Base-by-base conservation (phyloP, 2,113 vertebrate genomes). In the Trinectes maculatus region DNA sequence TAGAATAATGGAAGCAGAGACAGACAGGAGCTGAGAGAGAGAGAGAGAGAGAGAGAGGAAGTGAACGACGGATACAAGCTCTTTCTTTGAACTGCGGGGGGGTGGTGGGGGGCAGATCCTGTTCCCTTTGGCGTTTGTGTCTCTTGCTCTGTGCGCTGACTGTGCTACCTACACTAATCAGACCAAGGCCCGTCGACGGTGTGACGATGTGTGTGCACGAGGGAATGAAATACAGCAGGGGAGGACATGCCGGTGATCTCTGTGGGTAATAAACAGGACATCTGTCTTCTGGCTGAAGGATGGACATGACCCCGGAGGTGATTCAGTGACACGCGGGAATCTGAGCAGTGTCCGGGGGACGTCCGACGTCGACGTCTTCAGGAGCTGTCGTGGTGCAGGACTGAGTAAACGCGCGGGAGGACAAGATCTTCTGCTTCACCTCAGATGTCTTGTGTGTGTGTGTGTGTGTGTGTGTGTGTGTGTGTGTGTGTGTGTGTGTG, bases 231-330 rank as follows among this genome's bases (percentile, higher is more conserved):
- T 58, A 69, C 79, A 62, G 69, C 66, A 57, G 71, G 75, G 55
- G 59, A 77, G 66, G 81, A 82, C 79, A 82, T 72, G 75, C 80
- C 77, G 81, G 82, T 77, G 58, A 77, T 62, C 74, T 80, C 81
- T 81, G 72, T 65, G 77, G 72, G 71, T 64, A 80, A 77, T 88
- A 87, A 88, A 89, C 55, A 62, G 66, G 55, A 73, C 80, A 81
- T 89, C 81, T 77, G 83, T 85, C 82, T 66, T 55, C 12, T 31
- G 39, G 15, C 11, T 82, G 68, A 85, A 53, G 56, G 83, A 82
- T 53, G 55, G 54, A 56, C 60, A 59, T 80, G 71, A 87, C 84
- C 86, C 77, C 79, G 39, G 57, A 44, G 56, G 66, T 69, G 85
- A 83, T 83, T 89, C 75, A 80, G 65, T 76, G 58, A 75, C 71